Evolutionary conservation across 2,797 vertebrate species (phyloP).

Genomic region (Zalophus californianus): DNA sequence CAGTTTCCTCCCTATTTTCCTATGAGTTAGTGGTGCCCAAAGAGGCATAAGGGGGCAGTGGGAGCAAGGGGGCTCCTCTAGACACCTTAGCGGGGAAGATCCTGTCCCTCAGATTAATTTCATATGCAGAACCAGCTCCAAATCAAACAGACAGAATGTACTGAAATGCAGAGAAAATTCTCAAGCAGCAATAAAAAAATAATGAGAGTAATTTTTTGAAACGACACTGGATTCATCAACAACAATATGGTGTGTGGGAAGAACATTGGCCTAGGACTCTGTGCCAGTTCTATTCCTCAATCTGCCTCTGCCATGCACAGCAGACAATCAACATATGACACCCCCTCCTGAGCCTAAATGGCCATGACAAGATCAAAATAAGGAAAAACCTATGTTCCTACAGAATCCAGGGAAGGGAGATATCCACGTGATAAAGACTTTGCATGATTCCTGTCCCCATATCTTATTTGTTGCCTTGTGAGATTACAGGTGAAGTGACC

Average conservation of each 20-base stretch:
- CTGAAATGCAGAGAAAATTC: conserved; percentile 44
- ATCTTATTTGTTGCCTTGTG: not conserved
- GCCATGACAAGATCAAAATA: not conserved
- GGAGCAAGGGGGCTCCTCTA: not conserved
- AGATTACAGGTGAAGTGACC: not conserved
- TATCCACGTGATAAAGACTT: not conserved
- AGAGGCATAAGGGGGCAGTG: not conserved
- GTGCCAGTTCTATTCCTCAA: conserved; percentile 25
- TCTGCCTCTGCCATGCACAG: not conserved
- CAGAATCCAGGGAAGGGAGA: not conserved
- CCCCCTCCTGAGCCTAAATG: not conserved
- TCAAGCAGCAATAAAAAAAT: conserved; percentile 38
- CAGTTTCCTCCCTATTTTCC: not conserved
- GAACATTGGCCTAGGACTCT: not conserved
- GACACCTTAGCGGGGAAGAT: not conserved
- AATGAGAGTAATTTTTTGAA: conserved; percentile 52
- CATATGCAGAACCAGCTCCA: not conserved
- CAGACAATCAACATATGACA: not conserved
- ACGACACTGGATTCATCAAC: conserved; percentile 17
- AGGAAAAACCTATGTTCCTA: not conserved
- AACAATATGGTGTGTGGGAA: conserved; percentile 10
- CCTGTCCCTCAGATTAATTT: conserved; percentile 14
- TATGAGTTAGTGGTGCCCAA: conserved; percentile 8
- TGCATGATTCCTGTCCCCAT: not conserved
- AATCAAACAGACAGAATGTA: conserved; percentile 36